phyloP scores from a whole-genome alignment of 2,113 vertebrate genomes.

The Nycticryphes semicollaris region DNA sequence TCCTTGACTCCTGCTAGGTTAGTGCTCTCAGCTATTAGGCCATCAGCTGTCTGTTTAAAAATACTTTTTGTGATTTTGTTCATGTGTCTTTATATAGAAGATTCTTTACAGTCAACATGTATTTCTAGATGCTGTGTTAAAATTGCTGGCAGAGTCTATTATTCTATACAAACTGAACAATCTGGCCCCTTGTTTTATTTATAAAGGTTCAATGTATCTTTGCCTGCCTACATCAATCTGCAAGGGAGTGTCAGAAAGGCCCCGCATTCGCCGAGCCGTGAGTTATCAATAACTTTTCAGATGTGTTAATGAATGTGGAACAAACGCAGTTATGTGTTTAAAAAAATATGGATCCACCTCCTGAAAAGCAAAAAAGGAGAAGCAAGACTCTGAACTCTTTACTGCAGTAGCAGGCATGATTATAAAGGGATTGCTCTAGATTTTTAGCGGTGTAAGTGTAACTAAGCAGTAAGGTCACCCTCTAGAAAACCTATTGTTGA shows the following conservation, averaged over 20 bases:
- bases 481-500: constrained; percentile 83
- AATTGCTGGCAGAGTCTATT: constrained; percentile 84
- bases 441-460: constrained; percentile 53
- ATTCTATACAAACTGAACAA: constrained; percentile 88
- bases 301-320: constrained; percentile 88
- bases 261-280: constrained; percentile 88
- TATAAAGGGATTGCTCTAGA: constrained; percentile 66
- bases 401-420: constrained; percentile 77
- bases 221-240: constrained; percentile 89
- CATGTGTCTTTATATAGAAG: constrained; percentile 74
- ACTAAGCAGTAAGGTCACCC: constrained; percentile 41
- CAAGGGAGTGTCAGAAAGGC: constrained; percentile 89
- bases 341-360: constrained; percentile 56
- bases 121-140: constrained; percentile 85
- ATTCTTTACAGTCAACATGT: constrained; percentile 79
- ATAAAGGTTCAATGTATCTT: constrained; percentile 91
- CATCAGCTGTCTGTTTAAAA: not conserved
- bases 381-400: constrained; percentile 26
- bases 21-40: not conserved
- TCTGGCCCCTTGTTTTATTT: constrained; percentile 91
- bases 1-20: not conserved
- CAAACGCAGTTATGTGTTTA: constrained; percentile 79
- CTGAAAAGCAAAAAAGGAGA: not conserved
- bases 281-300: constrained; percentile 88
- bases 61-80: constrained; percentile 67